Conservation (phyloP, 2,113 vertebrate species). For the Gobius niger region DNA sequence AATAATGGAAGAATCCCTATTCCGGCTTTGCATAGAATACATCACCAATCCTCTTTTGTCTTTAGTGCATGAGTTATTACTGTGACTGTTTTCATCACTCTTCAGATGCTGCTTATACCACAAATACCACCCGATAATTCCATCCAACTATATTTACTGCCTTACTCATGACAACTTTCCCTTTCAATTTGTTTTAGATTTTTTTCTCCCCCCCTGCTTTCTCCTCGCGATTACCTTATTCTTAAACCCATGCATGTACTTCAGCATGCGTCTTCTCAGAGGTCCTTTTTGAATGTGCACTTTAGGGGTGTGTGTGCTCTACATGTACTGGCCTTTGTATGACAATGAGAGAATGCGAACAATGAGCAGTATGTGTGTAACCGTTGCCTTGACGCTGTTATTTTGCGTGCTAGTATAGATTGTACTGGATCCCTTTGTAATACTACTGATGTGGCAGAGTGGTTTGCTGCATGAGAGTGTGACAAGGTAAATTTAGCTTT, state of each 20-base stretch:
- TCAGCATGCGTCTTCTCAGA: conserved; percentile 28
- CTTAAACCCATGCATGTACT: conserved; percentile 15
- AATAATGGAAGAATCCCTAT: not conserved
- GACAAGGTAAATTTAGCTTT: conserved; percentile 69
- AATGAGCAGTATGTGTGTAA: conserved; percentile 44
- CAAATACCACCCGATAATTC: conserved; percentile 8
- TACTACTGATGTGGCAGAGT: conserved; percentile 13
- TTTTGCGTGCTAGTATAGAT: conserved; percentile 25
- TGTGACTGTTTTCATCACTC: conserved; percentile 12
- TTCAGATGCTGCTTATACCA: conserved; percentile 29
- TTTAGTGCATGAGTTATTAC: not conserved
- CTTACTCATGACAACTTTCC: conserved; percentile 18
- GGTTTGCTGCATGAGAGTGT: conserved; percentile 40
- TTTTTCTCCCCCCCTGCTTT: not conserved
- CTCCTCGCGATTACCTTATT: not conserved
- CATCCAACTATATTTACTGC: conserved; percentile 6
- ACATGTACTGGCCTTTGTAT: conserved; percentile 44
- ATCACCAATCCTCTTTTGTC: conserved; percentile 5
- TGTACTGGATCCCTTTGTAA: conserved; percentile 37
- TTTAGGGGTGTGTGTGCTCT: conserved; percentile 40
- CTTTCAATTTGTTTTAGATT: conserved; percentile 4
- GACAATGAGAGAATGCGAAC: conserved; percentile 41
- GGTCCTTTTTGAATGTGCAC: conserved; percentile 48
- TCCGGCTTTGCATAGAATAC: not conserved
- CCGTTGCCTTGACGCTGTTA: conserved; percentile 51